These are phyloP conservation scores for Hypercompe scribonia DNA, from an alignment of 2,888 invertebrate species.

Conservation along the genomic window DNA sequence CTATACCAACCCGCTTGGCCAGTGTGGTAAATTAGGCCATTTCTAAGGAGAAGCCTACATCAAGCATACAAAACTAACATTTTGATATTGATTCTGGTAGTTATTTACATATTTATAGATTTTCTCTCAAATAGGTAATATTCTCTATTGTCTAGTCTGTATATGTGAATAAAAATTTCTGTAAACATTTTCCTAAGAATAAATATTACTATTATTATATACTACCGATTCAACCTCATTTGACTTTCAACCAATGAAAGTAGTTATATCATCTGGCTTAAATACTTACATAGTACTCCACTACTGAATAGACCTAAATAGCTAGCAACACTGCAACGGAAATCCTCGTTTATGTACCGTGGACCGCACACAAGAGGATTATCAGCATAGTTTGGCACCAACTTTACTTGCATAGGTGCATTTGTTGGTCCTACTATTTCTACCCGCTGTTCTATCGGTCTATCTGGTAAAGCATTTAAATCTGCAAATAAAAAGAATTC, in stretches of 20 bases:
- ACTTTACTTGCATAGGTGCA: constrained; percentile 84
- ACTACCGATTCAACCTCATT: not conserved
- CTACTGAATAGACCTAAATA: constrained; percentile 88
- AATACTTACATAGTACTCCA: constrained; percentile 90
- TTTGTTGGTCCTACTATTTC: constrained; percentile 89
- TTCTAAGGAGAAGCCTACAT: too few species aligned
- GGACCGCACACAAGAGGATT: constrained; percentile 91
- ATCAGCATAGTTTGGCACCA: constrained; percentile 90
- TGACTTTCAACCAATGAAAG: not conserved
- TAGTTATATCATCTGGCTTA: not conserved
- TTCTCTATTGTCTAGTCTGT: too few species aligned
- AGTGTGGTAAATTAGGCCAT: too few species aligned
- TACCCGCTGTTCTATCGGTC: constrained; percentile 87
- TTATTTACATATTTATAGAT: too few species aligned
- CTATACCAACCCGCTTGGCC: too few species aligned
- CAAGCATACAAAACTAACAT: too few species aligned
- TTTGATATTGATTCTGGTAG: too few species aligned
- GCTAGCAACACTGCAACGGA: constrained; percentile 88
- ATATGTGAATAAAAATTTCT: too few species aligned
- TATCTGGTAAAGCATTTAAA: constrained; percentile 89
- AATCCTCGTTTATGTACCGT: constrained; percentile 89
- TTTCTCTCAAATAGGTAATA: too few species aligned
- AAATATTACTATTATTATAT: too few species aligned
- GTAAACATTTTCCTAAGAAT: too few species aligned
- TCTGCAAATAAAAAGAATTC: constrained; percentile 83